These are phyloP conservation scores for Athetis lepigone DNA, from an alignment of 2,888 invertebrate species.

Conservation along the genomic window DNA sequence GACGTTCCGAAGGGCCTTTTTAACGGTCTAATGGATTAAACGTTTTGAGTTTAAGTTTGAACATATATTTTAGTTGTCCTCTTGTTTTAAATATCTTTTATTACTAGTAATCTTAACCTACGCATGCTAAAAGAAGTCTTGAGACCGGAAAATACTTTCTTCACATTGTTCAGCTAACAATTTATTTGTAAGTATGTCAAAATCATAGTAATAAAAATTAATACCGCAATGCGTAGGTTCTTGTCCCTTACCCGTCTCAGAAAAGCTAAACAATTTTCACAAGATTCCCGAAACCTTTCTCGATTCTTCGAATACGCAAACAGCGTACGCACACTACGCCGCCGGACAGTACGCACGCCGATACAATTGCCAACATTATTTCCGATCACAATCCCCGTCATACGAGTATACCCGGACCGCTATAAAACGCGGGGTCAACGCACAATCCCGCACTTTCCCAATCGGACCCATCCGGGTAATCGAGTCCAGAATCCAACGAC, in stretches of 20 bases:
- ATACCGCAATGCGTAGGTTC: too few species aligned
- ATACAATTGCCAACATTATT: slow-evolving; percentile 57
- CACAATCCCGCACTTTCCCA: slow-evolving; percentile 53
- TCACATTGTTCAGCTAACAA: too few species aligned
- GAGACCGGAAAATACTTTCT: not conserved
- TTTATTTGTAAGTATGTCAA: too few species aligned
- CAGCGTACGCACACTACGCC: too few species aligned
- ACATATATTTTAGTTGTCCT: too few species aligned
- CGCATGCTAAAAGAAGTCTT: too few species aligned
- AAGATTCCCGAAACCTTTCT: slow-evolving; percentile 30
- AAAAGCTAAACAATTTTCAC: slow-evolving; percentile 32
- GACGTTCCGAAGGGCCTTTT: too few species aligned
- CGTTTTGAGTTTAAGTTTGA: too few species aligned
- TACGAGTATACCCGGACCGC: slow-evolving; percentile 54
- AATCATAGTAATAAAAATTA: too few species aligned
- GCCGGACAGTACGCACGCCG: slow-evolving; percentile 27
- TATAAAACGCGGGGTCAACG: slow-evolving; percentile 60
- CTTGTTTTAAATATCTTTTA: too few species aligned
- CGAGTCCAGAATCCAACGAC: slow-evolving; percentile 54
- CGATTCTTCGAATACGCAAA: slow-evolving; percentile 36
- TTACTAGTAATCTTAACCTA: too few species aligned
- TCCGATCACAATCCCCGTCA: slow-evolving; percentile 42
- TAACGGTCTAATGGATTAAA: too few species aligned
- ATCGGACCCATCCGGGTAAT: slow-evolving; percentile 51
- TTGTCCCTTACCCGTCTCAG: not conserved